Base-by-base conservation (phyloP, 2,113 vertebrate species). In the Planiliza haematocheilus region DNA sequence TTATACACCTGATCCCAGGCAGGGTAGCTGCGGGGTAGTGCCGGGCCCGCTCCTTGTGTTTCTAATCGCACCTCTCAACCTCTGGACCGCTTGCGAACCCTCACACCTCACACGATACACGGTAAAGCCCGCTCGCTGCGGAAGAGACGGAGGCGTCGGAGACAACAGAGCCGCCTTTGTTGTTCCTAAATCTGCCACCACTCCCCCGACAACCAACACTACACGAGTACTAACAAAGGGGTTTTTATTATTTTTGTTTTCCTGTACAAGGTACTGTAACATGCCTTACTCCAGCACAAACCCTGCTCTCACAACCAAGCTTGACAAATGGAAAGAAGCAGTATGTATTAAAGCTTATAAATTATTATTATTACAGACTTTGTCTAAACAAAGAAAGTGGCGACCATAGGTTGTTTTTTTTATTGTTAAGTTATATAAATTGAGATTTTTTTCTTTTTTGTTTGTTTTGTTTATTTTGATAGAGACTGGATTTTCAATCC, bases 401-500 rank as follows among this genome's bases (percentile, higher is more conserved):
- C 86, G 83, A 91, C 85, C 84, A 81, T 83, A 77, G 64, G 89
- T 87, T 88, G 67, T 89, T 92, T 92, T 86, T 91, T 92, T 86
- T 89, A 82, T 91, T 91, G 89, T 93, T 94, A 94, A 94, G 89
- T 94, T 94, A 94, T 93, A 92, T 93, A 79, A 92, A 89, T 79
- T 88, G 62, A 81, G 76, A 79, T 75, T 84, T 87, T 80, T 79
- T 62, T 60, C 55, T 79, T 72, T 34, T 61, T 46, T 61, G 59
- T 61, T 61, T 61, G 24, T 72, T 84, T 89, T 49, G 73, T 88
- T 85, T 65, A 64, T 90, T 87, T 89, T 91, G 80, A 86, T 80
- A 91, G 93, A 94, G 94, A 93, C 94, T 93, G 94, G 94, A 93
- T 95, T 89, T 91, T 85, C 90, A 81, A 92, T 95, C 94, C 93